Evolutionary conservation across 2,113 vertebrate genomes (phyloP).

Genomic region (Pseudopodoces humilis): DNA sequence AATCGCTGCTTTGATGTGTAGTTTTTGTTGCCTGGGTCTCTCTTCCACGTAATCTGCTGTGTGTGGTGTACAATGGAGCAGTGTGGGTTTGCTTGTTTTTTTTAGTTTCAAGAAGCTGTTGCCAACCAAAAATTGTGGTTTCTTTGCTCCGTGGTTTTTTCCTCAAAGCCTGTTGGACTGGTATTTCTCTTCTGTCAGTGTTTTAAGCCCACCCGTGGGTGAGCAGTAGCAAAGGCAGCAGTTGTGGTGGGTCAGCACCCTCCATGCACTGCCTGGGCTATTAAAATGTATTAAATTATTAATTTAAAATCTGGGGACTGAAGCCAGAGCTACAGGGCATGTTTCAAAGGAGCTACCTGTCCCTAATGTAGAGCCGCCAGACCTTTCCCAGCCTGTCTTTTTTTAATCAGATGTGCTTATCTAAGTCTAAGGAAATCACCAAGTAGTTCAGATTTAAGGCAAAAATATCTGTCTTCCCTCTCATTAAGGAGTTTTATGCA

Average conservation of each 20-base stretch:
- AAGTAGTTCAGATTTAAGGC: background rate
- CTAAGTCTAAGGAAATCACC: background rate
- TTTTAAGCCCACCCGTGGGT: background rate
- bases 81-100: background rate
- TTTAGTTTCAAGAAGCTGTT: background rate
- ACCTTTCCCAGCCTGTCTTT: background rate
- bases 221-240: background rate
- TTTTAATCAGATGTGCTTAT: background rate
- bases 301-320: background rate
- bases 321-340: background rate
- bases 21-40: background rate
- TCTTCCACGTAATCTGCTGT: accelerated
- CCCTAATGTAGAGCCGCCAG: background rate
- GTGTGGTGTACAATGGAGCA: background rate
- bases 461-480: background rate
- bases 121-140: background rate
- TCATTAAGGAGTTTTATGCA: background rate
- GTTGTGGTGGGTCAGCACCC: background rate
- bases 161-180: background rate
- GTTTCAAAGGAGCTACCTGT: background rate
- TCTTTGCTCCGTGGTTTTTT: background rate
- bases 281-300: background rate
- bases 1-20: accelerated
- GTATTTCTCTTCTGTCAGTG: background rate
- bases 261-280: background rate